These are phyloP conservation scores for Eupsilia transversa DNA, from an alignment of 2,888 invertebrate species.

Conservation along the genomic window DNA sequence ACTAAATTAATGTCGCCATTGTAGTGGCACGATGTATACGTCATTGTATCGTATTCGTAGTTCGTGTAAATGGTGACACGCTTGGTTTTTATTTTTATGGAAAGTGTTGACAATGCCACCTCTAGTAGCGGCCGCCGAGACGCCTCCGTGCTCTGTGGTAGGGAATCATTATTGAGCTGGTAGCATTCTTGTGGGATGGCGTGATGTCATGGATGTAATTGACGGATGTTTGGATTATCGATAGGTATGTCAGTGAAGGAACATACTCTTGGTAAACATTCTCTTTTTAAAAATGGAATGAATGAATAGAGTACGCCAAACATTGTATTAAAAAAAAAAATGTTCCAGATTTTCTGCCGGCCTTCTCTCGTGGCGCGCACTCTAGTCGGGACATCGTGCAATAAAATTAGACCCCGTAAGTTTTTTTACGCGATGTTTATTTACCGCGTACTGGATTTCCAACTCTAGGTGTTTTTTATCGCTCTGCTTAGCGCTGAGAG, in stretches of 20 bases:
- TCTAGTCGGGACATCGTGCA: background rate
- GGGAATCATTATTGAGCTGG: slow-evolving; percentile 40
- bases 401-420: background rate
- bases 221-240: slow-evolving; percentile 27
- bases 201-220: slow-evolving; percentile 25
- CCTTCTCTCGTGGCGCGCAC: too few species aligned
- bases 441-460: too few species aligned
- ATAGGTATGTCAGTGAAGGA: background rate
- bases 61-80: background rate
- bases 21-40: too few species aligned
- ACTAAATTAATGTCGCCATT: too few species aligned
- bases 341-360: too few species aligned
- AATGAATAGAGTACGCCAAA: too few species aligned
- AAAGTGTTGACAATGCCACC: background rate
- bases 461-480: too few species aligned
- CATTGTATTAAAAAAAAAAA: too few species aligned
- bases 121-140: background rate
- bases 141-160: background rate
- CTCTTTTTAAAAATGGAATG: background rate
- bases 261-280: background rate
- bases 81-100: background rate
- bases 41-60: too few species aligned
- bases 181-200: slow-evolving; percentile 25
- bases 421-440: background rate
- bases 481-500: background rate